Percentiles rank a stretch among this genome's conserved stretches.
phyloP scores from a whole-genome alignment of 2,888 invertebrate genomes.

The Volucella bombylans region DNA sequence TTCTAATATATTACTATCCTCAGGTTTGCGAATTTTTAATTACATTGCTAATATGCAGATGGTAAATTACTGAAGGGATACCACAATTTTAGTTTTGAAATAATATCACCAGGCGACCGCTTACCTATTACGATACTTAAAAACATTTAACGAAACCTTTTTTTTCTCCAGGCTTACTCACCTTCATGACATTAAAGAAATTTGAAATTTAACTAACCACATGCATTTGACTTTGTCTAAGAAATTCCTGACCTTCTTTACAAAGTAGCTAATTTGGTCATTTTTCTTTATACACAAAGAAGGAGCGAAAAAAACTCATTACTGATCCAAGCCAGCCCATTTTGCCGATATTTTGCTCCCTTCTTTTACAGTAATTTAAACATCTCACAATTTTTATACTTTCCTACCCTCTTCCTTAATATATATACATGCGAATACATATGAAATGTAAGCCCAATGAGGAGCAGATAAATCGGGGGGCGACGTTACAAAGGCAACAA shows the following conservation, averaged over 20 bases:
- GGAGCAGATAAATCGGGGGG: conserved; percentile 27
- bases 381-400: background rate
- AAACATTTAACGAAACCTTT: too few species aligned
- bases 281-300: background rate
- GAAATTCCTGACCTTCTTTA: background rate
- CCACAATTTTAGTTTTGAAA: too few species aligned
- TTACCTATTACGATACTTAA: too few species aligned
- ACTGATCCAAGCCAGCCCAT: background rate
- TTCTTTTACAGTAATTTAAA: conserved; percentile 15
- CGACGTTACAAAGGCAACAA: conserved; percentile 6
- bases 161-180: too few species aligned
- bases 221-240: background rate
- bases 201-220: background rate
- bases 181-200: too few species aligned
- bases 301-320: conserved; percentile 10
- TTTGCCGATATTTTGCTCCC: background rate
- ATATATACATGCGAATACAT: background rate
- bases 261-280: background rate
- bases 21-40: too few species aligned
- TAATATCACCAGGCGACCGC: too few species aligned
- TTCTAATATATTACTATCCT: too few species aligned
- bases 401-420: background rate
- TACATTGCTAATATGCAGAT: too few species aligned
- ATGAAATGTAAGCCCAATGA: conserved; percentile 15
- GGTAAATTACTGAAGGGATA: too few species aligned